phyloP scores from a whole-genome alignment of 2,113 vertebrate genomes.

The Ammospiza nelsoni region DNA sequence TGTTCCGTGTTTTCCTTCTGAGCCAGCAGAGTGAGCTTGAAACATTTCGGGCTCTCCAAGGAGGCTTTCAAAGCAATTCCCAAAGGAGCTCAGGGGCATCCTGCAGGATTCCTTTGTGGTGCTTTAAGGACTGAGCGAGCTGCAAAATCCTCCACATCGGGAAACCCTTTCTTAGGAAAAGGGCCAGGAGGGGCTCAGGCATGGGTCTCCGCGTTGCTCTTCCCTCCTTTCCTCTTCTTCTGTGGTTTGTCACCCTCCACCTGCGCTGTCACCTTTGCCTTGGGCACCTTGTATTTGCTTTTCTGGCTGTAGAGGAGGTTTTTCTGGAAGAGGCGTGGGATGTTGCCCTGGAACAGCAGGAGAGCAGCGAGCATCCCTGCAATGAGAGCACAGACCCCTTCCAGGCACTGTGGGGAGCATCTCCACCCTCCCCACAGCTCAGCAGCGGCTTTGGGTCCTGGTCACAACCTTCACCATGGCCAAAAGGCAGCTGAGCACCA shows the following conservation, averaged over 20 bases:
- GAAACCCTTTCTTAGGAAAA: background rate
- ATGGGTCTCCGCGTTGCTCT: background rate
- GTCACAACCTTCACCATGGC: too few species aligned
- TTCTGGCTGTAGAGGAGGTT: constrained; percentile 83
- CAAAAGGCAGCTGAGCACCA: background rate
- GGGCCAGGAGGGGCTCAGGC: background rate
- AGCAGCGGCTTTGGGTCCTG: background rate
- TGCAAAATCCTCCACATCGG: rapidly evolving
- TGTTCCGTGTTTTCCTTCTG: rapidly evolving
- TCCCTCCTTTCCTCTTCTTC: background rate
- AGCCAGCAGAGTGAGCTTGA: background rate
- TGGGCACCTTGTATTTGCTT: constrained; percentile 80
- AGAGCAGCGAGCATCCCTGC: constrained; percentile 87
- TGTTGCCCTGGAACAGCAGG: constrained; percentile 82
- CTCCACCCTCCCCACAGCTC: background rate
- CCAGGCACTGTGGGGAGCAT: rapidly evolving
- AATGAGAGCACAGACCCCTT: background rate
- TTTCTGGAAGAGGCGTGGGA: constrained; percentile 87
- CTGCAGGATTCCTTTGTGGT: background rate
- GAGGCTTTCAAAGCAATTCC: background rate
- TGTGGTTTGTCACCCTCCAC: rapidly evolving
- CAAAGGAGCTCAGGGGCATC: background rate
- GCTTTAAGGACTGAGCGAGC: background rate
- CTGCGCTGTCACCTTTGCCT: constrained; percentile 8
- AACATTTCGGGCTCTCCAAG: background rate